Evolutionary conservation across 2,888 invertebrate species (phyloP), one percentile per base, ranked within the genome.

Genomic region (Tetranychus piercei): DNA sequence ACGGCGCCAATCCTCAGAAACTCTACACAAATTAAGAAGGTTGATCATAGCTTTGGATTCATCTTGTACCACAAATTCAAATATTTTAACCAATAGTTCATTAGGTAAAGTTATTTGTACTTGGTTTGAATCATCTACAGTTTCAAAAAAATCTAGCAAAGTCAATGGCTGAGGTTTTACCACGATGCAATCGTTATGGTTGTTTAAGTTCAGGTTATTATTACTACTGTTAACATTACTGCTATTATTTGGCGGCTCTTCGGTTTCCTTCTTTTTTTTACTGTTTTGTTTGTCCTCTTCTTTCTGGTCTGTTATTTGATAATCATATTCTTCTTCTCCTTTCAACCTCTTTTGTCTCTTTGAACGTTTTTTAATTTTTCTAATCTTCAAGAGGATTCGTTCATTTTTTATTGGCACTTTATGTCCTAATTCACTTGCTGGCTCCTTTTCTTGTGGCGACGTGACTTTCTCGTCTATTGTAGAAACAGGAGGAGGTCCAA

Each of bases 1-100:
- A 34, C 73, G 71, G 9, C 76, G 73, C 75, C 75, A 76, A 69
- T 55, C 44, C 66, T 76, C 76, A 65, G 72, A 75, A 15, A 76
- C 76, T 44, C 70, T 75, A 3, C 73, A 73, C 20, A 76, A 45
- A 69, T 73, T 75, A 11, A 71, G 45, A 20, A 71, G 34, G 44
- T 71, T 71, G 15, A 20, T n/a, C n/a, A 71, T n/a, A 11, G 43
- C 71, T 71, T 45, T 71, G 4, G 44, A 45, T 45, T 71, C 45
- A 71, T 71, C 71, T 20, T 71, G 22, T 20, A 71, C 44, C 34
- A 71, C 71, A 15, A 71, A 69, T n/a, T 69, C 69, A 69, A 69
- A 69, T 23, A 69, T 23, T 69, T 69, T 69, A n/a, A 20, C 23
- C 23, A 69, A 69, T 18, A 69, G 1, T 11, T 69, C 23, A 69